These are phyloP conservation scores for Ophion slaviceki DNA, from an alignment of 2,888 invertebrate species.

Conservation along the genomic window DNA sequence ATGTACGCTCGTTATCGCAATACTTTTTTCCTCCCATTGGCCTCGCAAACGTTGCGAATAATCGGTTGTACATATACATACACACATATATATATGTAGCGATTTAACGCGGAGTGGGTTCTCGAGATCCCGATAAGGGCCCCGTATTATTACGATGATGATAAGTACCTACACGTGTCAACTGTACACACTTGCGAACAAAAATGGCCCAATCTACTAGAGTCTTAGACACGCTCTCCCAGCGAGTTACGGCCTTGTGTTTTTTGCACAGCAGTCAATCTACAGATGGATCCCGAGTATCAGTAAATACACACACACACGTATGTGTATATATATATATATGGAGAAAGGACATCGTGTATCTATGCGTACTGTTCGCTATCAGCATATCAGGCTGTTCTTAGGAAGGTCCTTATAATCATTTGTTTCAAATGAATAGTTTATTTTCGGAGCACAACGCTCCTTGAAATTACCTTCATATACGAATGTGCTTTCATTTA, in stretches of 20 bases:
- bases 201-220: slow-evolving; percentile 1
- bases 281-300: not conserved
- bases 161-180: not conserved
- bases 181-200: not conserved
- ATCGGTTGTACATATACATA: slow-evolving; percentile 24
- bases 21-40: slow-evolving; percentile 58
- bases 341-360: no score
- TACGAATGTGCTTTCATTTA: no score
- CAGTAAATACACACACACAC: not conserved
- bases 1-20: slow-evolving; percentile 44
- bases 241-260: not conserved
- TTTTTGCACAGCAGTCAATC: not conserved
- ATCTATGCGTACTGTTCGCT: no score
- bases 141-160: slow-evolving; percentile 15
- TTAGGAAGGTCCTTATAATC: no score
- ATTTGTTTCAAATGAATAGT: no score
- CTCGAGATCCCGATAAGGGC: slow-evolving; percentile 45
- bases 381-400: no score
- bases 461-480: no score
- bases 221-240: not conserved
- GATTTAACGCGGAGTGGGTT: slow-evolving; percentile 10
- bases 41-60: slow-evolving; percentile 70
- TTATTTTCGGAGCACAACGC: no score
- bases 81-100: not conserved
- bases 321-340: not conserved